phyloP scores from a whole-genome alignment of 2,797 vertebrate species.

The Tarsius wallacei region DNA sequence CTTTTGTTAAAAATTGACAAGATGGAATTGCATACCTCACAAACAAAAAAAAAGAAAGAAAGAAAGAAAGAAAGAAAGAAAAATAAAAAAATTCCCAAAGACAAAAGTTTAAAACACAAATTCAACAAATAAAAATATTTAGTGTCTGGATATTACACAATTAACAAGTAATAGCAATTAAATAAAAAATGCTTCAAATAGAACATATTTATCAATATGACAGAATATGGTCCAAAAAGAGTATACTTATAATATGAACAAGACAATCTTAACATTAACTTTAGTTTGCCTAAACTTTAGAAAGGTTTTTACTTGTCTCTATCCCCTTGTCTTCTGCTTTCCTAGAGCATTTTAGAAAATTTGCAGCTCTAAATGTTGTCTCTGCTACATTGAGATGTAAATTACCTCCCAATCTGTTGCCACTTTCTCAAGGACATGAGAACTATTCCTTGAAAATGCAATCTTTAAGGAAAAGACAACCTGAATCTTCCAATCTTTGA shows the following conservation, averaged over 20 bases:
- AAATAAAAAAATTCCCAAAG: neutral
- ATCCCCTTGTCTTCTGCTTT: neutral
- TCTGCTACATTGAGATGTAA: neutral
- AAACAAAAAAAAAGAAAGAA: too few species aligned
- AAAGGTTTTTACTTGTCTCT: neutral
- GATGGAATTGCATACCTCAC: neutral
- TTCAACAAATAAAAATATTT: neutral
- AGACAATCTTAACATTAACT: neutral
- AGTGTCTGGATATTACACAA: neutral
- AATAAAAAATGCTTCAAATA: neutral
- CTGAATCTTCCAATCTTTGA: neutral
- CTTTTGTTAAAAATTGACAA: neutral
- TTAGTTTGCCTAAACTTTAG: neutral
- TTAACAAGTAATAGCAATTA: neutral
- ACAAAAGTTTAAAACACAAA: neutral
- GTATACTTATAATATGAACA: neutral
- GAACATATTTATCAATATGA: neutral
- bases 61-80: too few species aligned
- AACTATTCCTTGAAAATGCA: neutral
- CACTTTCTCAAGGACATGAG: neutral
- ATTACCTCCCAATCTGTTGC: neutral
- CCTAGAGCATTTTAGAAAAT: neutral
- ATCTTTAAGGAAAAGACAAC: neutral
- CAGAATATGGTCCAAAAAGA: neutral
- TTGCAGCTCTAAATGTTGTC: neutral